Percentiles rank a stretch among this genome's conserved stretches.
These are phyloP conservation scores for Vulpes lagopus DNA, from an alignment of 2,113 vertebrate genomes.

Conservation along the genomic window DNA sequence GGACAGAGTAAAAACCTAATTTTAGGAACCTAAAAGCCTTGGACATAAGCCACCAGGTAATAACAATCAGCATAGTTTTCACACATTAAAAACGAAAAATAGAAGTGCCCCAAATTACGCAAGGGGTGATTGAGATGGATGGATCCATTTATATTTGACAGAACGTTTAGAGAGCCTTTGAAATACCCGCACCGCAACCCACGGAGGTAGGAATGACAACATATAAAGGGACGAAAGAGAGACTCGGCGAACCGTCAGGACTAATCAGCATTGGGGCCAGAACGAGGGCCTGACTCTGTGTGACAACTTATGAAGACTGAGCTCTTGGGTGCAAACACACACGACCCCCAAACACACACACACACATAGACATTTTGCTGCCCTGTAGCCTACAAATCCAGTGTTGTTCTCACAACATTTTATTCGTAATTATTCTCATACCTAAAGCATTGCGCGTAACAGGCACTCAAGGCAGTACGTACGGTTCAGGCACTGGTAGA, in stretches of 20 bases:
- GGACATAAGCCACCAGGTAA: neutral
- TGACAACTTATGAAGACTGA: neutral
- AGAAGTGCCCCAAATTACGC: neutral
- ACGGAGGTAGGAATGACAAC: neutral
- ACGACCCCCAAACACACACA: neutral
- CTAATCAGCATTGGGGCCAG: neutral
- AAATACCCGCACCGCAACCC: neutral
- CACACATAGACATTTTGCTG: neutral
- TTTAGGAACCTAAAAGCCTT: neutral
- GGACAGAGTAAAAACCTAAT: neutral
- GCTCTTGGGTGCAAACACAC: neutral
- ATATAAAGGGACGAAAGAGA: neutral
- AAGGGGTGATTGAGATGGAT: neutral
- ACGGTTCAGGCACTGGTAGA: neutral
- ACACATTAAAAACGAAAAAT: constrained; percentile 1
- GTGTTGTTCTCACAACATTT: neutral
- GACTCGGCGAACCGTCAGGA: neutral
- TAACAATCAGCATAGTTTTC: neutral
- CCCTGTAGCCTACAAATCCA: neutral
- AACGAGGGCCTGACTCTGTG: neutral
- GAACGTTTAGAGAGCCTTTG: neutral
- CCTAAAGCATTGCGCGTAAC: neutral
- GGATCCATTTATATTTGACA: neutral
- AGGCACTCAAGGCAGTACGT: neutral
- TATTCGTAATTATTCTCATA: neutral